Base-by-base conservation (phyloP, 1,140 invertebrate genomes). In the Brachionus asplanchnoidis region DNA sequence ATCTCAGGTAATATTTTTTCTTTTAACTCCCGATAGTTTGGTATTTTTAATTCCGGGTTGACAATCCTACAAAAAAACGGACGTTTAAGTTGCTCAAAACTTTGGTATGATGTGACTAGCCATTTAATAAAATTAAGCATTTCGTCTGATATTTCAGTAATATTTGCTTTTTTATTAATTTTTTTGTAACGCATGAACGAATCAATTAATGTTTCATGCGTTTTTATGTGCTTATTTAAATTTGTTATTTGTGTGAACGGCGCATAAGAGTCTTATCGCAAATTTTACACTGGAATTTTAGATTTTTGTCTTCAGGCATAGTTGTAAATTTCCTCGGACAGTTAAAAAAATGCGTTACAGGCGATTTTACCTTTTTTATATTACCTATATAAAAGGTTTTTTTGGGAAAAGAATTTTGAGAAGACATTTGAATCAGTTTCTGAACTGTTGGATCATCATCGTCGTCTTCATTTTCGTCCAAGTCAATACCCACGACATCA, bases 51-150 rank as follows among this genome's bases (percentile, higher is more conserved):
- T 23, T 20, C n/a, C 9, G n/a, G 23, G 28, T 66, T 12, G 0
- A 66, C n/a, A 66, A 66, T 66, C 11, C 28, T 66, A 12, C 23
- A 23, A 14, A 73, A 73, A 73, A 40, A 73, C 40, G 68, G 36
- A 14, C 32, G 32, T 40, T 73, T 73, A 40, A 73, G 36, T 40
- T 40, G 36, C 9, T 12, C 6, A n/a, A 73, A 73, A 40, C 68
- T 73, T 73, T 11, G 12, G 17, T 73, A 40, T 14, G 28, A n/a
- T n/a, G 40, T 36, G 6, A 73, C 14, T 40, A 73, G 40, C 68
- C 68, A 73, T 73, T 73, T 73, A n/a, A 73, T 42, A 40, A 73
- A 73, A 40, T 73, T n/a, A 20, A 73, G 23, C 12, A 73, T n/a
- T 40, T 73, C 40, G 28, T 73, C 68, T 11, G 12, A 12, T 14